Evolutionary conservation across 2,797 vertebrate species (phyloP), one percentile per base, ranked within the genome.

Genomic region (Vultur gryphus): DNA sequence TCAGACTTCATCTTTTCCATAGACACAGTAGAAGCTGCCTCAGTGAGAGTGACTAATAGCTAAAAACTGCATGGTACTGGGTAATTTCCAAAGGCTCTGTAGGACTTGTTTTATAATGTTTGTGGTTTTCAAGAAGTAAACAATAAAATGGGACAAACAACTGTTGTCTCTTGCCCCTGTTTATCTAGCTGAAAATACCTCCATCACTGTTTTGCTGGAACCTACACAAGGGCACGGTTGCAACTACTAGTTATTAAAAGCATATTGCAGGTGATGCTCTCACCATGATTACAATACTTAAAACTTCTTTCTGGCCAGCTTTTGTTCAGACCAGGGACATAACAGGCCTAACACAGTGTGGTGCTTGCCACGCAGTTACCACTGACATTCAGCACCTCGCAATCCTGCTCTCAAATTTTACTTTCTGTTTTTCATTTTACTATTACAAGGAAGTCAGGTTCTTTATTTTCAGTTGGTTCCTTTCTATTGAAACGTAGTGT

Each of bases 121-220:
- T 97, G 97, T 94, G 93, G 95, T 94, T 97, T 97, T 96, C 76
- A 79, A 80, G 89, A 96, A 97, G 95, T 97, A 98, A 98, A 97
- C 95, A 97, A 97, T 92, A 86, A 97, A 96, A 83, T 33, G 88
- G 83, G 85, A 97, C 96, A 98, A 98, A 97, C 93, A 97, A 96
- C 87, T 93, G 94, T 90, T 95, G 92, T 91, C 83, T 93, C 95
- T 94, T 90, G 89, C 70, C 59, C 87, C 93, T 95, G 86, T 94
- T 97, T 94, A 96, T 97, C 82, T 93, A 93, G 89, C 46, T 91
- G 79, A 95, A 97, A 97, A 95, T 92, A 95, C 80, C 89, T 87
- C 89, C 89, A 87, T 55, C 49, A 31, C 67, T 5, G 6, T 70
- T 82, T 66, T 88, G 82, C 66, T 78, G 83, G 62, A 88, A 49